Conservation (phyloP, 2,113 vertebrate genomes). For the Passer montanus region DNA sequence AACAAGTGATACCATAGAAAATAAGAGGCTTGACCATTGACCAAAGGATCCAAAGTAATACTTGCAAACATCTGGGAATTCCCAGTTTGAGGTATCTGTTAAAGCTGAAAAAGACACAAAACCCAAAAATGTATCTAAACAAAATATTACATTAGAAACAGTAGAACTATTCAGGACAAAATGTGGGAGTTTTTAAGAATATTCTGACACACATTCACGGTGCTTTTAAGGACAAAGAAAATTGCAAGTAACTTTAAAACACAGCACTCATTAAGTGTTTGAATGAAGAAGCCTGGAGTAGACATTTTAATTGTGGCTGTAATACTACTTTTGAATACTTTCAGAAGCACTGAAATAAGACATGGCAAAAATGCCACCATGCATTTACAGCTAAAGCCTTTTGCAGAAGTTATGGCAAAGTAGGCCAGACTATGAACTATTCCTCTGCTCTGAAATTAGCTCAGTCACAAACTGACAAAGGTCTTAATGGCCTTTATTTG, state of each 20-base stretch:
- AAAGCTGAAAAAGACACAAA: constrained; percentile 70
- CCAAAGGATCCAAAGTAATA: constrained; percentile 94
- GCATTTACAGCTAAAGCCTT: not conserved
- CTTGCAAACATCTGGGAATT: constrained; percentile 94
- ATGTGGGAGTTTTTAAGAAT: not conserved
- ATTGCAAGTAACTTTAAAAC: not conserved
- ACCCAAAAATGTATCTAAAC: not conserved
- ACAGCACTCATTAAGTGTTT: not conserved
- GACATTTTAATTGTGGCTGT: not conserved
- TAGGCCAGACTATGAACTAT: not conserved
- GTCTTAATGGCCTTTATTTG: not conserved
- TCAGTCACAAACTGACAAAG: not conserved
- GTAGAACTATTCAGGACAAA: not conserved
- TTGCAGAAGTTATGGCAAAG: not conserved
- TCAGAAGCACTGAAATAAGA: not conserved
- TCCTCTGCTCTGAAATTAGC: not conserved
- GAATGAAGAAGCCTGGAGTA: not conserved
- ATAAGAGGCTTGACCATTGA: constrained; percentile 92
- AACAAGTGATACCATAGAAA: constrained; percentile 91
- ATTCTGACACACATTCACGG: not conserved
- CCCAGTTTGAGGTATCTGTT: constrained; percentile 87
- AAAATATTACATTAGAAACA: not conserved
- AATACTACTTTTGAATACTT: not conserved
- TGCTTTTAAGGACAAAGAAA: not conserved
- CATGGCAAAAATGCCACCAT: not conserved